Evolutionary conservation across 2,113 vertebrate genomes (phyloP).

Genomic region (pig (Sus scrofa)): T2T-Sscrofa CM000817.6:168293501-168294000

Average conservation of each 20-base stretch:
- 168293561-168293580: conserved; percentile 31
- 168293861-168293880: neutral
- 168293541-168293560: neutral
- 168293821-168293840: neutral
- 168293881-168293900: neutral
- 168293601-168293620: conserved; percentile 8
- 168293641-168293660: neutral
- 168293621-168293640: neutral
- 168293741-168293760: neutral
- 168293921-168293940: neutral
- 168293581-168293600: neutral
- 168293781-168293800: neutral
- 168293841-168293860: neutral
- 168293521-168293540: neutral
- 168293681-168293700: conserved; percentile 20
- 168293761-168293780: neutral
- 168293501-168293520: neutral
- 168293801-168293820: neutral
- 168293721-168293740: conserved; percentile 67
- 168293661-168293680: conserved; percentile 5
- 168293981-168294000: too few relatives aligned
- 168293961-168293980: neutral
- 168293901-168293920: neutral
- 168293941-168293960: neutral
- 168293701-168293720: neutral